Evolutionary conservation across 2,113 vertebrate species (phyloP).

Genomic region (Chrysochloris asiatica): DNA sequence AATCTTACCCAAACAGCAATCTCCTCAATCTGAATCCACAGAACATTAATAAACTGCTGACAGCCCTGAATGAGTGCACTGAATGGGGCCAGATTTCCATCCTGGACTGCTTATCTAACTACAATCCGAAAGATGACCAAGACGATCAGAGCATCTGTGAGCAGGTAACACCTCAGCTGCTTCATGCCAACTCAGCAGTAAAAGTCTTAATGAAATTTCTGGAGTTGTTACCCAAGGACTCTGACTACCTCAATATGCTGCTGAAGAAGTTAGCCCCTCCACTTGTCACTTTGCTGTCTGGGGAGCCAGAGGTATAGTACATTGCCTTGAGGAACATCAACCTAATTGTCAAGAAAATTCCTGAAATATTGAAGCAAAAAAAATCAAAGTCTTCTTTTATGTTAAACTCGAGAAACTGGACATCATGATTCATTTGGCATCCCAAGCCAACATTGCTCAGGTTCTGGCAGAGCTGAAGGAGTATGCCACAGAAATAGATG

Average conservation of each 20-base stretch:
- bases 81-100: no score
- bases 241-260: slow-evolving; percentile 98
- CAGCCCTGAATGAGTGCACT: no score
- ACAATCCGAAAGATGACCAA: slow-evolving; percentile 97
- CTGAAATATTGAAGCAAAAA: slow-evolving; percentile 99
- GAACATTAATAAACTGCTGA: no score
- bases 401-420: slow-evolving; percentile 99
- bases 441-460: slow-evolving; percentile 99
- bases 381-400: slow-evolving; percentile 99
- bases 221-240: no score
- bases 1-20: slow-evolving; percentile 99
- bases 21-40: slow-evolving; percentile 98
- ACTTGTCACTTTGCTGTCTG: slow-evolving; percentile 95
- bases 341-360: slow-evolving; percentile 97
- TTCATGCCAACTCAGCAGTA: slow-evolving; percentile 98
- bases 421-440: slow-evolving; percentile 99
- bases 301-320: slow-evolving; percentile 98
- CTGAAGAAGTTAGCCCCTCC: slow-evolving; percentile 98
- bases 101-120: slow-evolving; percentile 98
- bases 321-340: slow-evolving; percentile 99
- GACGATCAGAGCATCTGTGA: slow-evolving; percentile 99
- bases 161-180: slow-evolving; percentile 96
- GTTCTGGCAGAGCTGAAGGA: no score
- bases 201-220: slow-evolving; percentile 99
- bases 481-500: slow-evolving; percentile 97